These are phyloP conservation scores for Camelus dromedarius DNA, from an alignment of 2,113 vertebrate genomes.

Conservation along the genomic window DNA sequence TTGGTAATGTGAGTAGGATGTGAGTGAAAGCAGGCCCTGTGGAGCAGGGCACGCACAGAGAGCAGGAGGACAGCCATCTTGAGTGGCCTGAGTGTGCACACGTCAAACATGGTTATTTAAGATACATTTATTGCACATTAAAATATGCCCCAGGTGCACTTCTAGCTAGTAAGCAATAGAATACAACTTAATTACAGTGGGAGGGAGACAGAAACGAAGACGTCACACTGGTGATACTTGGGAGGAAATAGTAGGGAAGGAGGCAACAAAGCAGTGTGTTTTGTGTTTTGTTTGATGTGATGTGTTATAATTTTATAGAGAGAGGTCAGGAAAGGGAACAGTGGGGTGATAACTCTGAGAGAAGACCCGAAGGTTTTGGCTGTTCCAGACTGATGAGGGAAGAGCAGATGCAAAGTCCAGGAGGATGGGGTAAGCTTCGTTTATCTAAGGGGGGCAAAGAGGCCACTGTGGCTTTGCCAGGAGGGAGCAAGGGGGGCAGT, in stretches of 20 bases:
- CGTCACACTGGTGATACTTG: no score
- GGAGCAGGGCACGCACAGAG: no score
- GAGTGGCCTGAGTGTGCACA: no score
- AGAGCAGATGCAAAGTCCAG: background rate
- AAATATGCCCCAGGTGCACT: background rate
- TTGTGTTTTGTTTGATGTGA: background rate
- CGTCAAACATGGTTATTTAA: background rate
- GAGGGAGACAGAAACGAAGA: background rate
- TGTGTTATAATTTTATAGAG: background rate
- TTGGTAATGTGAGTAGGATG: no score
- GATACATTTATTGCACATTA: background rate
- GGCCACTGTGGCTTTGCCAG: background rate
- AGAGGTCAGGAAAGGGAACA: background rate
- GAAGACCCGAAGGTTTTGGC: background rate
- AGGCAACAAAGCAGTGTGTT: fast-evolving
- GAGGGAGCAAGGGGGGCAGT: fast-evolving
- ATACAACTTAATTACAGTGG: background rate
- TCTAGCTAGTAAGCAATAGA: background rate
- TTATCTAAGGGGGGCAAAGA: background rate
- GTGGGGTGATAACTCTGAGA: background rate
- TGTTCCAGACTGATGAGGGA: no score
- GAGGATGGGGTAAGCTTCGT: background rate
- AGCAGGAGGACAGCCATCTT: no score
- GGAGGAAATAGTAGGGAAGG: background rate
- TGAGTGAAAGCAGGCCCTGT: no score